Evolutionary conservation across 2,888 invertebrate genomes (phyloP), one percentile per base, ranked within the genome.

Genomic region (Protonemura montana): DNA sequence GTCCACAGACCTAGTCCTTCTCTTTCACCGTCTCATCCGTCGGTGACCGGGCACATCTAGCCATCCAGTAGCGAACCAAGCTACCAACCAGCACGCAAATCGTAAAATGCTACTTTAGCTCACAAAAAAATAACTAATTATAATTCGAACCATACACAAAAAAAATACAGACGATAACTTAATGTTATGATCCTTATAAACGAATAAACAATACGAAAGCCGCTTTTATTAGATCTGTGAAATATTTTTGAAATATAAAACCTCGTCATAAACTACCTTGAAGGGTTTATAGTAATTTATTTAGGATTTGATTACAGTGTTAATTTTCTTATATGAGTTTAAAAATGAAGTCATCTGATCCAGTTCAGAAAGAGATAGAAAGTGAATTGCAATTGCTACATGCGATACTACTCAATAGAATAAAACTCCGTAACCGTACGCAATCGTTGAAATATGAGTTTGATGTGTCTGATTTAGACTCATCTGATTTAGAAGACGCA

Each of bases 261-360:
- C 41, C n/a, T 30, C 6, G 42, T 41, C 82, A 41, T 82, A 82
- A 82, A 82, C 41, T 82, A 35, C 6, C 3, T 41, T 78, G 78
- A 82, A 26, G 35, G 41, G 25, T 82, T 82, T 82, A 82, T 30
- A 41, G 82, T 41, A 21, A 82, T 82, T 82, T 82, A 82, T 82
- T 82, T 82, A 25, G 82, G 21, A 82, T 82, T 82, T 82, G 82
- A 82, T 82, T 82, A 41, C 35, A n/a, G 28, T 82, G 82, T 30
- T 82, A 82, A 82, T 78, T 78, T 78, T 78, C 29, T 77, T 77
- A 28, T 78, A 78, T 5, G 27, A 10, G 29, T 78, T 78, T 59
- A 21, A 59, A 59, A 21, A 59, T 59, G 59, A 59, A 59, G 13
- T 59, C 59, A 13, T 13, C 21, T 59, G 59, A 59, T 59, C 59